These are phyloP conservation scores for Merodon equestris DNA, from an alignment of 2,888 invertebrate genomes.

Conservation along the genomic window DNA sequence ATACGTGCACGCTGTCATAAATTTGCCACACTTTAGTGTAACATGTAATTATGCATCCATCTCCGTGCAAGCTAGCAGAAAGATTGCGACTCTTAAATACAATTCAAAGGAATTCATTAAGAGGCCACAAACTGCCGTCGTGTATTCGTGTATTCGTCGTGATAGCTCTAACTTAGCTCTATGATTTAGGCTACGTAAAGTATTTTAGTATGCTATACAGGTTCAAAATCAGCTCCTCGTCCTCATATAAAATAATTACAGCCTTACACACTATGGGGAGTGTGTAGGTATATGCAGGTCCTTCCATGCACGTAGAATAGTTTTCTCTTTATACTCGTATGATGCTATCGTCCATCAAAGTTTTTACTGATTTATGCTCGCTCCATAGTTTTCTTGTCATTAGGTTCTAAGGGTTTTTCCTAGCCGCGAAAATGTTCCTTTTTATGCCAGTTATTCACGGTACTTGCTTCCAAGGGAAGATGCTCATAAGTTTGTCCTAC, in stretches of 20 bases:
- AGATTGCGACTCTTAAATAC: slow-evolving; percentile 20
- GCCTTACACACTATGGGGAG: neutral
- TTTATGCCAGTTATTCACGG: slow-evolving; percentile 19
- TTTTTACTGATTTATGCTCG: slow-evolving; percentile 59
- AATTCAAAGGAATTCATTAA: slow-evolving; percentile 55
- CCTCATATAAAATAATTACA: slow-evolving; percentile 21
- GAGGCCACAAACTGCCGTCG: slow-evolving; percentile 42
- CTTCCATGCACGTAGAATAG: slow-evolving; percentile 20
- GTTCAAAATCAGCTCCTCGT: slow-evolving; percentile 16
- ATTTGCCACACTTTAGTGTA: slow-evolving; percentile 29
- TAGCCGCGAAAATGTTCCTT: slow-evolving; percentile 19
- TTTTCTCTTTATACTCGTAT: neutral
- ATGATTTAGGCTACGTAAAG: slow-evolving; percentile 10
- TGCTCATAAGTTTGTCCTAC: slow-evolving; percentile 42
- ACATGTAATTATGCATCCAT: slow-evolving; percentile 45
- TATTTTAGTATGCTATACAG: neutral
- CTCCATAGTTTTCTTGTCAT: slow-evolving; percentile 61
- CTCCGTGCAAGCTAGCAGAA: slow-evolving; percentile 18
- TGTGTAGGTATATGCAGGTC: slow-evolving; percentile 8
- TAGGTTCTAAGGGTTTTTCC: slow-evolving; percentile 38
- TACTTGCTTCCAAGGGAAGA: slow-evolving; percentile 25
- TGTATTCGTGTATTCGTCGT: too few species aligned
- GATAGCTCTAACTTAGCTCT: slow-evolving; percentile 12
- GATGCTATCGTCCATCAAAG: slow-evolving; percentile 37
- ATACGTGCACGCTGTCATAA: slow-evolving; percentile 26